Conservation (phyloP, 1,140 invertebrate genomes). For the Dreissena rostriformis region DNA sequence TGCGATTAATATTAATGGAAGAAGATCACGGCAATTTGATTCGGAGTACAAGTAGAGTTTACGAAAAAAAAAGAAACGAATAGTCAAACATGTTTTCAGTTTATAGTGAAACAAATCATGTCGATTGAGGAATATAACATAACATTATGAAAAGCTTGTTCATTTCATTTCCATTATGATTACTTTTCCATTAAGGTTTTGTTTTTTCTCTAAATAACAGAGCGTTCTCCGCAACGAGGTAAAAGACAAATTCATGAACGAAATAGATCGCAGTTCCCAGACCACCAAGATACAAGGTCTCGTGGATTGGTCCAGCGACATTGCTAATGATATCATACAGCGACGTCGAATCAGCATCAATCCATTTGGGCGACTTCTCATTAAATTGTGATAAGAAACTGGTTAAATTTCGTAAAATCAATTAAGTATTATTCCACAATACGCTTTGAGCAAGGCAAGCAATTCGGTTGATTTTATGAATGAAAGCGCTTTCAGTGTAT, state of each 20-base stretch:
- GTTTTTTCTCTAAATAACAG: conserved; percentile 38
- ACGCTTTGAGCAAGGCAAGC: neutral
- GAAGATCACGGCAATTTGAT: too few species aligned
- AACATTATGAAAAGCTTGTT: too few species aligned
- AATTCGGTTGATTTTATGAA: too few species aligned
- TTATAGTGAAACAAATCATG: too few species aligned
- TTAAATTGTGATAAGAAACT: conserved; percentile 68
- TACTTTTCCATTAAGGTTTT: too few species aligned
- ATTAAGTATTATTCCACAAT: neutral
- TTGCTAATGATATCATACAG: conserved; percentile 79
- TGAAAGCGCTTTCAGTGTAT: neutral
- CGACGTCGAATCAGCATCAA: conserved; percentile 71
- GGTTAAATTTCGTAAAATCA: neutral
- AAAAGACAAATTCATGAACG: conserved; percentile 79
- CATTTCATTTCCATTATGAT: too few species aligned
- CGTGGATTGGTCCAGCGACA: conserved; percentile 78
- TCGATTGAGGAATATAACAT: too few species aligned
- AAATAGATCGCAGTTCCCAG: conserved; percentile 77
- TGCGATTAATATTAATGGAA: too few species aligned
- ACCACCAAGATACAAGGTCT: conserved; percentile 78
- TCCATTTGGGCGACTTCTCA: conserved; percentile 66
- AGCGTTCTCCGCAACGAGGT: conserved; percentile 77
- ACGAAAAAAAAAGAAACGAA: too few species aligned
- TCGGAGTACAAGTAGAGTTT: too few species aligned
- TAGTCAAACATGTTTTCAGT: too few species aligned